Base-by-base conservation (phyloP, 2,113 vertebrate genomes). In the Sciurus niger region DNA sequence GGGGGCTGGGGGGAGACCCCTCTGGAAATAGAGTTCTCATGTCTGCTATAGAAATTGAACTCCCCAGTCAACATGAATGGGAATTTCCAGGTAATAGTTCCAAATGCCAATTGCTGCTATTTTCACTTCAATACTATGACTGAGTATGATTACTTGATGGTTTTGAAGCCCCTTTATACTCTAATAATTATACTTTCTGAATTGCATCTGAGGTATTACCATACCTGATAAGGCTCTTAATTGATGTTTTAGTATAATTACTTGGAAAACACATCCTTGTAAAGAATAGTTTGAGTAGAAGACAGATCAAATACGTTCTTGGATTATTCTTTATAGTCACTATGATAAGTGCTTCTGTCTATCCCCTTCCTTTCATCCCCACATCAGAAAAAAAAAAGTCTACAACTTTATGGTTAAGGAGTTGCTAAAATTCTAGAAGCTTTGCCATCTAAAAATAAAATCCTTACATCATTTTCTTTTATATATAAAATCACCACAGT, bases 161-260 rank as follows among this genome's bases (percentile, higher is more conserved):
- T 24, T 95, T n/a, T 84, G 67, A 96, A 82, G 60, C 37, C 0
- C 20, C 65, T 93, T 84, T 67, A 89, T 7, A n/a, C 53, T 82
- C 43, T 86, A 94, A 92, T 94, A 95, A 96, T 34, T 63, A 58
- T 24, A 43, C 48, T 89, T 87, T 80, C 12, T 2, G 3, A 90
- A 85, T 30, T 91, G 68, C 48, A 85, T 43, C 84, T 91, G 90
- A 97, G 82, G 9, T 78, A 96, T 96, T 89, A 76, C 55, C 90
- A 93, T 93, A 78, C 32, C 43, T 72, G 77, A 93, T 73, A 89
- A 96, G 77, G 30, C 20, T 96, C 51, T 91, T 96, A 90, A 95
- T 83, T 94, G 93, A 63, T 70, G 58, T 72, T 85, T 95, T 67
- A 84, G 85, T 82, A 85, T 83, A 95, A 91, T 95, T 89, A 79